Evolutionary conservation across 2,888 invertebrate species (phyloP).

Genomic region (Formica aserva): DNA sequence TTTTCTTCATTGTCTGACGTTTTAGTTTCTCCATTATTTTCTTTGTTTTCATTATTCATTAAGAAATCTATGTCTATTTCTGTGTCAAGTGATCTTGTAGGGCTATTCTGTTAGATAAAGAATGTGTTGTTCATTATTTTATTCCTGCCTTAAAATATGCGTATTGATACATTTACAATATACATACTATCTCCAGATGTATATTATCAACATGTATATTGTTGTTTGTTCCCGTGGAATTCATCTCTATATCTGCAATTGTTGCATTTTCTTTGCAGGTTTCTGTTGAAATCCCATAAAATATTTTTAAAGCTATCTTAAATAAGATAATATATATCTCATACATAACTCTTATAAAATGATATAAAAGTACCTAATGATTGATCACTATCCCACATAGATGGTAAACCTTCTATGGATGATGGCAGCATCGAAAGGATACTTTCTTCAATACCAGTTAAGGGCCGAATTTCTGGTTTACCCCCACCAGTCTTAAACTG

Average conservation of each 20-base stretch:
- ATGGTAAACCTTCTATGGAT: neutral
- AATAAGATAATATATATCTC: neutral
- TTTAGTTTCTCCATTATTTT: neutral
- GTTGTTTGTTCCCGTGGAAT: neutral
- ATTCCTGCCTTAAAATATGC: neutral
- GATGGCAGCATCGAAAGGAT: neutral
- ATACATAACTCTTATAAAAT: neutral
- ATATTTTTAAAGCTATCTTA: neutral
- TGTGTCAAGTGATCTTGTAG: neutral
- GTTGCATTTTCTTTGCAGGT: neutral
- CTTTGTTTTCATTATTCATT: neutral
- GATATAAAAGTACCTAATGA: neutral
- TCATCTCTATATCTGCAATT: neutral
- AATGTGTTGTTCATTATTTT: neutral
- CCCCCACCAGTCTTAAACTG: slow-evolving; percentile 4
- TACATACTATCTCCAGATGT: neutral
- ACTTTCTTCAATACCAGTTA: neutral
- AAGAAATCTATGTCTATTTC: neutral
- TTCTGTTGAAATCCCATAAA: neutral
- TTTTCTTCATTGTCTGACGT: neutral
- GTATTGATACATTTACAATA: neutral
- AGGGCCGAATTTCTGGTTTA: neutral
- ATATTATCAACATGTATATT: neutral
- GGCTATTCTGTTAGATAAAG: neutral
- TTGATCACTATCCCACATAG: neutral